phyloP scores from a whole-genome alignment of 2,888 invertebrate genomes.

The Ophioninae sp. region DNA sequence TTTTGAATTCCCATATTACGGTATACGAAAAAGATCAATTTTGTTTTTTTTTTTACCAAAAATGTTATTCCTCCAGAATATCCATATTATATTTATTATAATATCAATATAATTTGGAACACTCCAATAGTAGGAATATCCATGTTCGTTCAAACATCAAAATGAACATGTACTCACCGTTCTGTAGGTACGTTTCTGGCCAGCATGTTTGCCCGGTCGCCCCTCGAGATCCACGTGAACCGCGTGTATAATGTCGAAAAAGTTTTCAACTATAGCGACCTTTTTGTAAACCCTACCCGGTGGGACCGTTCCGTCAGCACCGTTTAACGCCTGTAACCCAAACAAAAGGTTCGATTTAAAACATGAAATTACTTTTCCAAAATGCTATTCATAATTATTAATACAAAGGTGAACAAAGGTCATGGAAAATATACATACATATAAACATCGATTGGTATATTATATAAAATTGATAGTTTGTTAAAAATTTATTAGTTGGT shows the following conservation, averaged over 20 bases:
- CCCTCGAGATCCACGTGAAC: slow-evolving; percentile 97
- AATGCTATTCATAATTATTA: neutral
- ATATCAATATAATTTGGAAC: neutral
- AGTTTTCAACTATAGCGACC: slow-evolving; percentile 98
- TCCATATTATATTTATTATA: too few relatives aligned
- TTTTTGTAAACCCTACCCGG: slow-evolving; percentile 89
- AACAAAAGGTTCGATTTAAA: slow-evolving; percentile 64
- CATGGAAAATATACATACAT: neutral
- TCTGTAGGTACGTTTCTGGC: slow-evolving; percentile 97
- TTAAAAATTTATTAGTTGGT: too few relatives aligned
- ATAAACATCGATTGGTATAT: too few relatives aligned
- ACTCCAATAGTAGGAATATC: neutral
- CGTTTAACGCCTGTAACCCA: slow-evolving; percentile 85
- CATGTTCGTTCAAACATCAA: neutral
- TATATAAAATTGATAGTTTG: too few relatives aligned
- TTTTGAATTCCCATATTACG: too few relatives aligned
- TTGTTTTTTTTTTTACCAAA: too few relatives aligned
- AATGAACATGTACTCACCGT: slow-evolving; percentile 86
- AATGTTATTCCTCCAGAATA: too few relatives aligned
- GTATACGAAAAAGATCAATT: too few relatives aligned
- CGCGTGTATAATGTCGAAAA: slow-evolving; percentile 97
- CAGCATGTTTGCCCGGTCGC: slow-evolving; percentile 96
- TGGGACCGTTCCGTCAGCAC: slow-evolving; percentile 82
- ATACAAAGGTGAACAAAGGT: neutral
- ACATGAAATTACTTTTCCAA: neutral